Conservation (phyloP, 2,888 invertebrate genomes). For the Tetranychus truncatus region DNA sequence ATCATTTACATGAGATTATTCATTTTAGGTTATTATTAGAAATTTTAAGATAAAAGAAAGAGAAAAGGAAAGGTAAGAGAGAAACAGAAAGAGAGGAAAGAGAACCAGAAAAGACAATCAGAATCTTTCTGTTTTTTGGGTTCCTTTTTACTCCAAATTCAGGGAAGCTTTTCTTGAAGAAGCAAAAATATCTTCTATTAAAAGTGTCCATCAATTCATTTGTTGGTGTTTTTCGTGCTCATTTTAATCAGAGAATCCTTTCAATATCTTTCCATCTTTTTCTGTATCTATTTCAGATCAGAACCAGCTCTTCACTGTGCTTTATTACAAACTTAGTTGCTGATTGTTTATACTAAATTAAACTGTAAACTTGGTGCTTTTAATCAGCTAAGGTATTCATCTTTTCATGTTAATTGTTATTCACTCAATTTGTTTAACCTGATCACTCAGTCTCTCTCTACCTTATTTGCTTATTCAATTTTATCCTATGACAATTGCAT, state of each 20-base stretch:
- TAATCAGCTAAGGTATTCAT: no score
- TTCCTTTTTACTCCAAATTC: neutral
- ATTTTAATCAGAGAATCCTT: neutral
- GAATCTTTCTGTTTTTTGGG: neutral
- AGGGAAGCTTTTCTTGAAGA: neutral
- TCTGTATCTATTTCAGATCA: neutral
- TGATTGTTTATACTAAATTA: no score
- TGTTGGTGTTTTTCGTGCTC: neutral
- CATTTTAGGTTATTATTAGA: neutral
- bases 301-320: neutral
- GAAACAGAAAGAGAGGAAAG: neutral
- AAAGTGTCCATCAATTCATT: neutral
- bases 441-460: neutral
- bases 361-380: no score
- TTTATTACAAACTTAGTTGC: no score
- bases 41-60: neutral
- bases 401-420: no score
- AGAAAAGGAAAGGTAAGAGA: neutral
- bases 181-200: neutral
- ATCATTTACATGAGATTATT: no score
- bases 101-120: neutral
- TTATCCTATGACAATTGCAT: neutral
- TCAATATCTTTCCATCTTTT: neutral
- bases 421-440: neutral
- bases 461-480: neutral